Base-by-base conservation (phyloP, 1,140 invertebrate species). In the Scaptomyza graminum region DNA sequence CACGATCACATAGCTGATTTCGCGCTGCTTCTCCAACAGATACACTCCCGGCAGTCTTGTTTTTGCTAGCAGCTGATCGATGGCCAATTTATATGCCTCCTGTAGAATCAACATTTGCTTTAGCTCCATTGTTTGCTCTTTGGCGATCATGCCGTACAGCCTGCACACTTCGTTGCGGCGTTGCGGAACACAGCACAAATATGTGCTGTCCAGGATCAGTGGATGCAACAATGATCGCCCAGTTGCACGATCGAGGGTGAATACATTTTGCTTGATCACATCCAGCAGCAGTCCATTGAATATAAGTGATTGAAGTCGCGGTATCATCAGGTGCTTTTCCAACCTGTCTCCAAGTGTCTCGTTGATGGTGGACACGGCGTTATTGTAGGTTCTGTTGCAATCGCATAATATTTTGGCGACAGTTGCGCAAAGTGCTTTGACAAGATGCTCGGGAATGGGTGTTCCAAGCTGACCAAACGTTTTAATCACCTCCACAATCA, bases 241-340 rank as follows among this genome's bases (percentile, higher is more conserved):
- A 0, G 64, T 5, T 0, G 0, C 2, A 5, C 7, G 43, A 7
- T 76, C 52, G 0, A 72, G 5, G 37, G 25, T 41, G 0, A 8
- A 25, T 0, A 55, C 6, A 39, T 74, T 87, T 3, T 70, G 18
- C 3, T 15, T 12, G 0, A 66, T 15, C 0, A 47, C 44, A 44
- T 88, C 65, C 16, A 70, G 18, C n/a, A 88, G 47, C 15, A 83
- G 34, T 0, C 44, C 76, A 16, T 70, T 79, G 0, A 71, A 59
- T 5, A 87, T 52, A 0, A 88, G 13, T 1, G 84, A 76, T 9
- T 79, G 60, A 0, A 87, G 13, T 8, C 83, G 72, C 0, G 83
- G 79, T 6, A 79, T 52, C 44, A 49, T 39, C 5, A 87, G 46
- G 0, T 39, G 9, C 0, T 52, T 57, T 15, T 47, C 55, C 6